Base-by-base conservation (phyloP, 2,888 invertebrate species). In the Pyrgus malvae region DNA sequence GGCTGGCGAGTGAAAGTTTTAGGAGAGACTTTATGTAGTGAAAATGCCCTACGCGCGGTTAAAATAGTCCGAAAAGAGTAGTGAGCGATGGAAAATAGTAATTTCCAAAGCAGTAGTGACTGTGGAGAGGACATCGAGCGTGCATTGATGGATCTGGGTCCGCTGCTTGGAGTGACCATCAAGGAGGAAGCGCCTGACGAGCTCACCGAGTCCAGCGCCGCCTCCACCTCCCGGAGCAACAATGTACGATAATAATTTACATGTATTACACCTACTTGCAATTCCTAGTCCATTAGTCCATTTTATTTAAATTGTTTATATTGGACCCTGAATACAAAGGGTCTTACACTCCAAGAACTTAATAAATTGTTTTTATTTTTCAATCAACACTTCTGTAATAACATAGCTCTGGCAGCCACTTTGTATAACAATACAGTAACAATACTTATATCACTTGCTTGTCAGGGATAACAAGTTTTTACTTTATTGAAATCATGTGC, bases 71-170 rank as follows among this genome's bases (percentile, higher is more conserved):
- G n/a, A 57, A 61, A 57, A 61, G 67, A 66, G 65, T 61, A 60
- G 57, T 55, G 21, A 62, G 60, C 60, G 66, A 89, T 90, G 90
- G 89, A 89, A 65, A 84, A 77, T 79, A 75, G 80, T 56, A 76
- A 74, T 66, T 86, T 84, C 69, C 77, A 81, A 61, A 69, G 80
- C 60, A 78, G 81, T 21, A 84, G 80, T 56, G 90, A 87, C 62
- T 80, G 83, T 53, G 85, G 83, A 55, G 90, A 89, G 62, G 90
- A 90, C 60, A 84, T 90, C 54, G 90, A 90, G 74, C 80, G 84
- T 55, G 89, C 88, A 55, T 76, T 90, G 59, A 83, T 90, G 86
- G 90, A 90, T 68, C 74, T 90, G 45, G 88, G 89, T 58, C 81
- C 89, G 59, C 82, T 89, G 41, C 67, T 69, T 61, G 90, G 89